Percentiles rank a stretch among this genome's conserved stretches.
These are phyloP conservation scores for Enteromius viviparus DNA, from an alignment of 2,797 vertebrate species.

Conservation along the genomic window DNA sequence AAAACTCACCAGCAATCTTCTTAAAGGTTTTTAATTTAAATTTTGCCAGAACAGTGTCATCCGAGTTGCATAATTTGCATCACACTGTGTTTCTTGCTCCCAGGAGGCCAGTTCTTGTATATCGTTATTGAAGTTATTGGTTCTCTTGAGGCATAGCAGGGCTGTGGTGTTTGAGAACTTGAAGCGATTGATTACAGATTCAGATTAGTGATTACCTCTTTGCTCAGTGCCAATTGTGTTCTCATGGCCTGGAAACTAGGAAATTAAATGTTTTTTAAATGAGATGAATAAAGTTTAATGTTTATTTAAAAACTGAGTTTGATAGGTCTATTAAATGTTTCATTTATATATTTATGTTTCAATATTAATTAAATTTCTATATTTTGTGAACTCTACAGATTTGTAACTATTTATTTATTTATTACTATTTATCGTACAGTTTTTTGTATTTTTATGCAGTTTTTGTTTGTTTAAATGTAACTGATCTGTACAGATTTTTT, in stretches of 20 bases:
- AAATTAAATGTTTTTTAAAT: neutral
- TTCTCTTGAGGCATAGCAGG: neutral
- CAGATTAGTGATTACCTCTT: constrained; percentile 15
- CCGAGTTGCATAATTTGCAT: constrained; percentile 27
- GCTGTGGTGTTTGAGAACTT: constrained; percentile 29
- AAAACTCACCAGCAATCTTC: constrained; percentile 5
- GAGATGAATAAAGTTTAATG: neutral
- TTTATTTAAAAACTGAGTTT: neutral
- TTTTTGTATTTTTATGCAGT: too few relatives aligned
- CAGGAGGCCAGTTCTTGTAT: constrained; percentile 17
- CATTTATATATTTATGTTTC: constrained; percentile 1
- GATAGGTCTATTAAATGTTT: neutral
- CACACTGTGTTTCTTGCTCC: constrained; percentile 16
- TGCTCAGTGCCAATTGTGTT: neutral
- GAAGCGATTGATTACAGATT: constrained; percentile 29
- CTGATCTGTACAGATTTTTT: too few relatives aligned
- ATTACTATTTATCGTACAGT: neutral
- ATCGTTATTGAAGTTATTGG: constrained; percentile 28
- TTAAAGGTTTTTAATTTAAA: constrained; percentile 30
- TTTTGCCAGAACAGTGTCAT: constrained; percentile 1
- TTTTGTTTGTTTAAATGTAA: too few relatives aligned
- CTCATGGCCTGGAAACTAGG: neutral
- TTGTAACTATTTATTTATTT: neutral
- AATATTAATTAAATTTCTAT: neutral
- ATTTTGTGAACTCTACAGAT: neutral